Evolutionary conservation across 1,140 invertebrate genomes (phyloP).

Genomic region (Rhopalosiphum padi): DNA sequence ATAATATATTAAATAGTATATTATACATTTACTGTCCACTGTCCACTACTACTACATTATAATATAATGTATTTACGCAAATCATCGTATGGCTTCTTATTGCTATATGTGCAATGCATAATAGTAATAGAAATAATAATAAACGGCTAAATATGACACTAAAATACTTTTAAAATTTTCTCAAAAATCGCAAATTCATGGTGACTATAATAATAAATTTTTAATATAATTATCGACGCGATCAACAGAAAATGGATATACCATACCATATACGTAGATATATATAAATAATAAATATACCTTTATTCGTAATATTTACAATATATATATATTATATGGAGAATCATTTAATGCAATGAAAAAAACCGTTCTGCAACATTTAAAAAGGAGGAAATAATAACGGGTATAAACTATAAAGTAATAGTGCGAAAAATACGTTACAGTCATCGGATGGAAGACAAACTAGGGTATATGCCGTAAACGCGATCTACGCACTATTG

Average conservation of each 20-base stretch:
- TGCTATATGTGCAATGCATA: neutral
- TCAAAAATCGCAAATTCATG: neutral
- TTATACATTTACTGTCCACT: neutral
- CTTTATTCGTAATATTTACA: neutral
- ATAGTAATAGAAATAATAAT: neutral
- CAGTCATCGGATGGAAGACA: neutral
- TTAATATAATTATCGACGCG: neutral
- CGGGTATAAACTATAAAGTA: neutral
- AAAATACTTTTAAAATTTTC: neutral
- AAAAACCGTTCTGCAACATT: neutral
- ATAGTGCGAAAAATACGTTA: slow-evolving; percentile 28
- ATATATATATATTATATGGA: neutral
- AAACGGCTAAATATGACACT: neutral
- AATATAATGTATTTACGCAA: neutral
- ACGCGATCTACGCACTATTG: no score
- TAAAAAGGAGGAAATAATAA: neutral
- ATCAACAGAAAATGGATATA: neutral
- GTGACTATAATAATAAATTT: neutral
- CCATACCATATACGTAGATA: no score
- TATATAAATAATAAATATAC: no score
- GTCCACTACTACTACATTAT: no score
- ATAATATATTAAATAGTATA: neutral
- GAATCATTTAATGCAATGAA: neutral
- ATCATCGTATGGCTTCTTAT: slow-evolving; percentile 21
- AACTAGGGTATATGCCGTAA: neutral